Base-by-base conservation (phyloP, 2,888 invertebrate species). In the Julus scanicus region DNA sequence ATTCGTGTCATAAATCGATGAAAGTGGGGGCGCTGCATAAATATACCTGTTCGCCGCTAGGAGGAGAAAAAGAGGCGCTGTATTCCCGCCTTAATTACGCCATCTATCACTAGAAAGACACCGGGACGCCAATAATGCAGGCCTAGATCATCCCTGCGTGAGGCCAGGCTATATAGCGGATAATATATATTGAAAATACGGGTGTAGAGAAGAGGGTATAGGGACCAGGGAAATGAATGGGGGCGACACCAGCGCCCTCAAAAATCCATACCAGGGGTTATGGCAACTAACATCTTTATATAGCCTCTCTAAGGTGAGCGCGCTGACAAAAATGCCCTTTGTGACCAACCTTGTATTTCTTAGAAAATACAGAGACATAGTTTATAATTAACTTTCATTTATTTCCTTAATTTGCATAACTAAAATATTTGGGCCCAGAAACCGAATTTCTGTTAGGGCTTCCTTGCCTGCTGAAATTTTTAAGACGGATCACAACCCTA, bases 61-160 rank as follows among this genome's bases (percentile, higher is more conserved):
- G 63, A 63, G 57, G 57, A 57, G 15, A 13, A 20, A 63, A 20
- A 71, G 71, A 29, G 71, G 49, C 9, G 8, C 49, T 11, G 40
- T 40, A 84, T 84, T 40, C 84, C 71, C 48, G 84, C 84, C 84
- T 40, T 84, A 84, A 84, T 84, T 84, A 84, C n/a, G 84, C 84
- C 84, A 84, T 84, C 84, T 84, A 84, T 84, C 84, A 84, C 84
- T 48, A 71, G 84, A 84, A 84, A 84, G 84, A 84, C 84, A 84
- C 84, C 84, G 20, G 84, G 84, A 84, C 84, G 40, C 84, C 48
- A 84, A 84, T 84, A 84, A 40, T 84, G 48, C 40, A 44, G 84
- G 17, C 48, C 84, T 84, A 44, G 48, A 40, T 84, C 84, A 84
- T 84, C 84, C 44, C 84, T 40, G 84, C 84, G 48, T 84, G 84